phyloP scores from a whole-genome alignment of 2,113 vertebrate species.

The Tylochromis polylepis region DNA sequence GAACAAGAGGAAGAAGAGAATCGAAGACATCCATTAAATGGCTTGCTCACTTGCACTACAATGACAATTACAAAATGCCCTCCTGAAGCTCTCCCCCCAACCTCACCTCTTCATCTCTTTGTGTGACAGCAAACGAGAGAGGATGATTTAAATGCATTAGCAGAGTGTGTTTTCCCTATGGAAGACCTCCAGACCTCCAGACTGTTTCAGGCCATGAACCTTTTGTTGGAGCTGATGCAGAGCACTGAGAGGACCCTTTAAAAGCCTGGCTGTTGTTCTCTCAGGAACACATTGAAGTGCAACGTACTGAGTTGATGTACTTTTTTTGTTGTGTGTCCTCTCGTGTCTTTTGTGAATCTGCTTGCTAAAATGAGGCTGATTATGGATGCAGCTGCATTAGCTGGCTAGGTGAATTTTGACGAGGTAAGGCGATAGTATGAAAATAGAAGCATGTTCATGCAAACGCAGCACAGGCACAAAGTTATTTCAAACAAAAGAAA shows the following conservation, averaged over 20 bases:
- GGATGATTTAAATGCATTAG: constrained; percentile 70
- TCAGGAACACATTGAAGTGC: constrained; percentile 52
- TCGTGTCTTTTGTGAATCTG: constrained; percentile 15
- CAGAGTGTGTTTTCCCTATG: constrained; percentile 46
- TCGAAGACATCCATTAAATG: constrained; percentile 32
- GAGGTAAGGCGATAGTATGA: neutral
- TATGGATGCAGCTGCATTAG: constrained; percentile 26
- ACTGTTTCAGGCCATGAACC: constrained; percentile 37
- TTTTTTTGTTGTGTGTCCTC: constrained; percentile 9
- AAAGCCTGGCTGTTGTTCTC: constrained; percentile 52
- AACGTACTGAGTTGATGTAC: neutral
- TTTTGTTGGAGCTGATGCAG: constrained; percentile 43
- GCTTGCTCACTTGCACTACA: constrained; percentile 36
- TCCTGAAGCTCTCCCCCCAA: neutral
- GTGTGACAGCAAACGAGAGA: constrained; percentile 29
- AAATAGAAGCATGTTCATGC: neutral
- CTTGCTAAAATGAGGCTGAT: constrained; percentile 38
- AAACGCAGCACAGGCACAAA: neutral
- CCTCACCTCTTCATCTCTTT: constrained; percentile 34
- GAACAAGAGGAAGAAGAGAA: constrained; percentile 15
- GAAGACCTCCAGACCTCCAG: constrained; percentile 37
- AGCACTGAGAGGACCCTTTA: constrained; percentile 46
- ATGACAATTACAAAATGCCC: constrained; percentile 38
- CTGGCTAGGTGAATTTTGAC: constrained; percentile 18
- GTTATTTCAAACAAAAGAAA: neutral